Evolutionary conservation across 2,888 invertebrate genomes (phyloP), one percentile per base, ranked within the genome.

Genomic region (Clunio marinus): DNA sequence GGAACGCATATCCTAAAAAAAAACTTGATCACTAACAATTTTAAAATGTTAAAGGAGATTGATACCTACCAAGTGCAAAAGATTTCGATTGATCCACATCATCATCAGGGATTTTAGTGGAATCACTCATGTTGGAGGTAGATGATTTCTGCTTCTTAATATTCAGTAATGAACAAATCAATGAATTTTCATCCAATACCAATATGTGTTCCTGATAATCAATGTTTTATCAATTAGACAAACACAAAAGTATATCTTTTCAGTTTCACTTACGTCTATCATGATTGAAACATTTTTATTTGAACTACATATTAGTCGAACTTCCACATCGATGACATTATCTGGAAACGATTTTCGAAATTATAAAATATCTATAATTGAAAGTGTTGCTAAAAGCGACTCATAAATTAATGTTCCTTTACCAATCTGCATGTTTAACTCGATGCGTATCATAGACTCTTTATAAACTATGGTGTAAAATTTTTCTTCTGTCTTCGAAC

Each of bases 391-490:
- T 2, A 41, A 41, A 10, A 41, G 2, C 41, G 17, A 28, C 51
- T 66, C 17, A 66, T n/a, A n/a, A n/a, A n/a, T n/a, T n/a, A n/a
- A n/a, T n/a, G n/a, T n/a, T n/a, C 55, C 66, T n/a, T 20, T 35
- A 5, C 35, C 24, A 15, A 7, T 13, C 7, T 4, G 7, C 45
- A 10, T 15, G n/a, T 41, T n/a, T 41, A 25, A 66, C 35, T 66
- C 51, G 4, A 66, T 35, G n/a, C 46, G 7, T 7, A 66, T 55
- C 55, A 66, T 51, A 4, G 66, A 66, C 17, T 66, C n/a, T 24
- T 55, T 55, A 32, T 66, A 66, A n/a, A 27, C 46, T 17, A 66
- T 13, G 2, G 66, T 66, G 24, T 35, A 55, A 13, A 24, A 25
- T 20, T 66, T 66, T 10, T 8, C 2, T n/a, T 46, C 55, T 8